Evolutionary conservation across 2,113 vertebrate genomes (phyloP), one percentile per base, ranked within the genome.

Genomic region (Sinocyclocheilus grahami): DNA sequence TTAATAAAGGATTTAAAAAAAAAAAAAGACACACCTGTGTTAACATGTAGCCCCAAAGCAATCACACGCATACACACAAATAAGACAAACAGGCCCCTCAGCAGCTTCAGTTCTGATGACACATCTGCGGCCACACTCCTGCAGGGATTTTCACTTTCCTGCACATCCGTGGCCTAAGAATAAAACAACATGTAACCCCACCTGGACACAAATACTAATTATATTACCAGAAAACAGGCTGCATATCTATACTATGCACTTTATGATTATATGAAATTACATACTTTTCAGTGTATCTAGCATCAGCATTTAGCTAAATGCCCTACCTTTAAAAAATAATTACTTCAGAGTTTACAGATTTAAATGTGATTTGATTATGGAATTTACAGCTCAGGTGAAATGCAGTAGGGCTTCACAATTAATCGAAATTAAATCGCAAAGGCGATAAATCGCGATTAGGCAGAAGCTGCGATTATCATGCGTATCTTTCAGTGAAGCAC

Each of bases 131-230:
- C 67, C 78, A 76, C 65, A 53, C 53, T 82, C 67, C 84, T 51
- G 55, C 77, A 67, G 83, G 79, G 77, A 77, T 71, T 82, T 51
- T 75, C 83, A 76, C 46, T 60, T 30, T 82, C 42, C 27, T 75
- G 67, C 78, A 55, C 53, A 65, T 79, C 81, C 51, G 39, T 33
- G 14, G 67, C n/a, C 27, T 12, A 37, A 83, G 42, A 89, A 87
- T 86, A 87, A 74, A 90, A 90, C 86, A 85, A 86, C 79, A 87
- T 78, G 74, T 89, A 51, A 77, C 20, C 13, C 16, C 7, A 33
- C 48, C 82, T 2, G 22, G 69, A 84, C 67, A 84, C 22, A 74
- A 83, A 74, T 39, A 22, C 51, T 55, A 84, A 39, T 84, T 74
- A 74, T 11, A 74, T 74, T 74, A 4, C 11, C 11, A 55, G 42